Conservation (phyloP, 2,797 vertebrate genomes). For the Alosa sapidissima region DNA sequence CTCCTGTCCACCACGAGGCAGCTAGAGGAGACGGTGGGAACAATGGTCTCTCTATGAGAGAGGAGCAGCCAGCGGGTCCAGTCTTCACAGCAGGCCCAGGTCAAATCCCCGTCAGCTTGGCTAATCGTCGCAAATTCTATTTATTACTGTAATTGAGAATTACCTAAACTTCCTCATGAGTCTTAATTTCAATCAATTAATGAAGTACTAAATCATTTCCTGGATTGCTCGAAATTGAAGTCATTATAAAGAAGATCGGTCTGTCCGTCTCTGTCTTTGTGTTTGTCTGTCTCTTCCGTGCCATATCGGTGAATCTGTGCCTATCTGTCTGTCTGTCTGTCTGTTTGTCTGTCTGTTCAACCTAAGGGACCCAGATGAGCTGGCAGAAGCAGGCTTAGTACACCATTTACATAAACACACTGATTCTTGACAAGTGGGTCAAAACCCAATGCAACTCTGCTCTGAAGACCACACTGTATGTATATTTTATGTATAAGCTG, state of each 20-base stretch:
- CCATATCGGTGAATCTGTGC: neutral
- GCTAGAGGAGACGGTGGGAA: neutral
- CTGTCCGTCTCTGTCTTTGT: neutral
- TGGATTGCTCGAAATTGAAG: neutral
- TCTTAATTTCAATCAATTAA: neutral
- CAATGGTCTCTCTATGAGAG: neutral
- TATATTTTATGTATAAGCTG: too few species aligned
- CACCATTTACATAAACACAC: neutral
- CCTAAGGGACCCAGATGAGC: neutral
- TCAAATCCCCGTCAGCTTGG: neutral
- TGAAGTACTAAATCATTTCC: neutral
- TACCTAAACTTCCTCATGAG: neutral
- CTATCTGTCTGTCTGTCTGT: neutral
- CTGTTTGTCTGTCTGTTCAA: neutral
- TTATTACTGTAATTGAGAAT: slow-evolving; percentile 9
- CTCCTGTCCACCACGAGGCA: too few species aligned
- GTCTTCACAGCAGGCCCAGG: neutral
- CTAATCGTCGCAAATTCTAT: neutral
- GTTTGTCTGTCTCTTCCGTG: too few species aligned
- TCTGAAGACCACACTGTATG: too few species aligned
- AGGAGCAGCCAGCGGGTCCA: neutral
- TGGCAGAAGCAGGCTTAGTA: neutral
- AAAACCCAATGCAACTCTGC: too few species aligned
- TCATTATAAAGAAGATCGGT: neutral
- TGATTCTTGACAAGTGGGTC: too few species aligned